Conservation (phyloP, 2,113 vertebrate species). For the Coptodon bakossiorum region DNA sequence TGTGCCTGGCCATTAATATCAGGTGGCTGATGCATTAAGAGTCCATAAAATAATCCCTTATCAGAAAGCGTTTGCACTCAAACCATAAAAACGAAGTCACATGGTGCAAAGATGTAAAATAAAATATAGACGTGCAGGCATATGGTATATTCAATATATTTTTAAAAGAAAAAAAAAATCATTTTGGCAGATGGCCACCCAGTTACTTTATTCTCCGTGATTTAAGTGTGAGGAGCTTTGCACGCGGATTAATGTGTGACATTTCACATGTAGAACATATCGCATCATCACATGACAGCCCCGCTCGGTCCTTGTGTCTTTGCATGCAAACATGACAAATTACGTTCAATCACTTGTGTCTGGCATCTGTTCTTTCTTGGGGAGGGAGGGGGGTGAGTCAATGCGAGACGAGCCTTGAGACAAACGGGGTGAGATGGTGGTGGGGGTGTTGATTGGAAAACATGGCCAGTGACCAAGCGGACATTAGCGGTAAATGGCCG, state of each 20-base stretch:
- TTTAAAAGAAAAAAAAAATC: background rate
- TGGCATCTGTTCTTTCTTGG: background rate
- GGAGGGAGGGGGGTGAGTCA: background rate
- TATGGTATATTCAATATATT: slow-evolving; percentile 1
- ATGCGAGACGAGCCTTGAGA: background rate
- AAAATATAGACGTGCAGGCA: slow-evolving; percentile 14
- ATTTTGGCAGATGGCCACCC: slow-evolving; percentile 32
- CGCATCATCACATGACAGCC: background rate
- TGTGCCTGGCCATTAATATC: slow-evolving; percentile 7
- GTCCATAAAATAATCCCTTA: slow-evolving; percentile 39
- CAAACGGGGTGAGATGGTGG: background rate
- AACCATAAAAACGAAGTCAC: slow-evolving; percentile 24
- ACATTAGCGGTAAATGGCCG: background rate
- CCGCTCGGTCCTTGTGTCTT: background rate
- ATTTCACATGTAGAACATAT: slow-evolving; percentile 7
- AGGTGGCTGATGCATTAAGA: slow-evolving; percentile 34
- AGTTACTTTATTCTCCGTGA: slow-evolving; percentile 18
- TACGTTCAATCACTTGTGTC: background rate
- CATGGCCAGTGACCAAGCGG: background rate
- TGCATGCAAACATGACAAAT: background rate
- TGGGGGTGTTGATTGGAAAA: background rate
- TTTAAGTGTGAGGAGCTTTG: slow-evolving; percentile 4
- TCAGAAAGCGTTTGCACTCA: slow-evolving; percentile 32
- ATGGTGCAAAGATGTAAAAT: slow-evolving; percentile 15
- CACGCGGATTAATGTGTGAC: slow-evolving; percentile 10